Base-by-base conservation (phyloP, 2,888 invertebrate species). In the Caenorhabditis wallacei region DNA sequence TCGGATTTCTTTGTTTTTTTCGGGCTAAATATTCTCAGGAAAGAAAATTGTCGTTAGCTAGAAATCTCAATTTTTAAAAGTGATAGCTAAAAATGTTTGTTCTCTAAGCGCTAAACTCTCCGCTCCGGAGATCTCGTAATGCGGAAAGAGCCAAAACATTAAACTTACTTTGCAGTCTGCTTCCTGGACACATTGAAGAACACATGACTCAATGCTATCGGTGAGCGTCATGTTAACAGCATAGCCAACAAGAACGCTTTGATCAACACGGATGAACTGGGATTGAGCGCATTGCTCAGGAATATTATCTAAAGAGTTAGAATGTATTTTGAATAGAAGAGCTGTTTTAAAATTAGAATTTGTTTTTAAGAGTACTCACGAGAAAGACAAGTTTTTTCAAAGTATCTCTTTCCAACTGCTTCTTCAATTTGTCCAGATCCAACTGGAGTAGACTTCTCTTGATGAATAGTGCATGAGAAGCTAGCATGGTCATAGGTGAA, bases 331-430 rank as follows among this genome's bases (percentile, higher is more conserved):
- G n/a, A n/a, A n/a, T n/a, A n/a, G n/a, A n/a, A n/a, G n/a, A n/a
- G n/a, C n/a, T n/a, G n/a, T n/a, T n/a, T n/a, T n/a, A n/a, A n/a
- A n/a, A n/a, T n/a, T n/a, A n/a, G n/a, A n/a, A n/a, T n/a, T n/a
- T n/a, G n/a, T n/a, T n/a, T n/a, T n/a, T n/a, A n/a, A n/a, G n/a
- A n/a, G n/a, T 18, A 56, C 85, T 76, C 59, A 90, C 91, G 84
- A 24, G 87, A 70, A 8, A 92, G 82, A 70, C 92, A 92, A 61
- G 89, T 88, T 76, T 92, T 92, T 79, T 92, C 92, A 76, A 90
- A 91, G 70, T 87, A 90, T 22, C 90, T 82, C 69, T 88, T 87
- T 59, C 89, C 89, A 7, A 76, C 35, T 1, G 74, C 18, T 13
- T 53, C 72, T 43, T 80, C 54, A 10, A 66, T 48, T 24, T 84